A percentile compares a stretch with the other conserved stretches of the same genome.
Conservation (phyloP, 2,888 invertebrate species). For the Proisotoma minuta region DNA sequence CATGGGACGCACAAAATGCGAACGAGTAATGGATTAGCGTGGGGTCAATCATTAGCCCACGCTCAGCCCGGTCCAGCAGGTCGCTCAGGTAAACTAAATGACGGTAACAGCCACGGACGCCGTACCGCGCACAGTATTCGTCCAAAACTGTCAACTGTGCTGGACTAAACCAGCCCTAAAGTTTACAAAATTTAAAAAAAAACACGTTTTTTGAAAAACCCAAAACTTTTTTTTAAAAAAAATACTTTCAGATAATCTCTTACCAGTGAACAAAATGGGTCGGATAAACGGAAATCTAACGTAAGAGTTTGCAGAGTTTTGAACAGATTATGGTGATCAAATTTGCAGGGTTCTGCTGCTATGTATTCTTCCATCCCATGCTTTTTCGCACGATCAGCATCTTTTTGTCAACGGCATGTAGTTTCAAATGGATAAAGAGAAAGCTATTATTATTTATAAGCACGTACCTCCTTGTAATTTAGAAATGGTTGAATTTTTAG, state of each 20-base stretch:
- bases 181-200: neutral
- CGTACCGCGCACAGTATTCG: conserved; percentile 95
- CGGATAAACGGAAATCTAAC: conserved; percentile 89
- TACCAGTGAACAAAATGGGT: conserved; percentile 97
- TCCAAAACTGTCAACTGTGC: conserved; percentile 98
- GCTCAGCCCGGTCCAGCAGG: conserved; percentile 89
- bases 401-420: conserved; percentile 53
- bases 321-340: conserved; percentile 91
- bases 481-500: conserved; percentile 79
- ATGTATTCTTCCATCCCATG: conserved; percentile 99
- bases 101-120: conserved; percentile 92
- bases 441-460: neutral
- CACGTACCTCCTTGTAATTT: conserved; percentile 81
- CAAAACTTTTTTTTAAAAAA: too few species aligned
- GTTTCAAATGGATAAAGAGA: neutral
- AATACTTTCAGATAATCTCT: conserved; percentile 48
- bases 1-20: conserved; percentile 98
- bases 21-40: conserved; percentile 98
- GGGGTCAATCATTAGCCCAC: conserved; percentile 92
- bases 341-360: conserved; percentile 96
- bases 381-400: conserved; percentile 91
- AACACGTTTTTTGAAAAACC: neutral
- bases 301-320: conserved; percentile 86
- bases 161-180: conserved; percentile 97
- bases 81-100: conserved; percentile 95